A percentile compares a stretch with the other conserved stretches of the same genome.
Conservation (phyloP, 2,113 vertebrate genomes). For the Cyprinodon brontotheroides region DNA sequence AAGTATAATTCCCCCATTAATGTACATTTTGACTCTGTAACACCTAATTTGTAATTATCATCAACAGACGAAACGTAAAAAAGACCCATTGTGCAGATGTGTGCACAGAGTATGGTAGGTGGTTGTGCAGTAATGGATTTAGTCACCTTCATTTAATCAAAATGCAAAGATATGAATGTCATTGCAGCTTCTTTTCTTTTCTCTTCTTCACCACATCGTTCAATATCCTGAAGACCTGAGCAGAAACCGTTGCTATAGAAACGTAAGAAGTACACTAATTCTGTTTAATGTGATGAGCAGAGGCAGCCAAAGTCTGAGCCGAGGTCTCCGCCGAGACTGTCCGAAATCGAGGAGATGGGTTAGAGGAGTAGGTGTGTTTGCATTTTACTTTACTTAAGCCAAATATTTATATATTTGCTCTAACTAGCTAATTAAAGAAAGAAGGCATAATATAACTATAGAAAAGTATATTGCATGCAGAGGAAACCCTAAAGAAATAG, state of each 20-base stretch:
- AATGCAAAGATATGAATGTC: conserved; percentile 41
- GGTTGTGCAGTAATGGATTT: conserved; percentile 6
- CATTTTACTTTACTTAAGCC: neutral
- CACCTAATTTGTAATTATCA: neutral
- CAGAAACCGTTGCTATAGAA: conserved; percentile 76
- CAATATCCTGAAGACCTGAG: conserved; percentile 63
- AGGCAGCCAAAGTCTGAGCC: conserved; percentile 57
- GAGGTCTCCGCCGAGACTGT: conserved; percentile 39
- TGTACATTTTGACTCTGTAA: neutral
- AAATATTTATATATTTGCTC: conserved; percentile 4
- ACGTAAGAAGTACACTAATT: conserved; percentile 70
- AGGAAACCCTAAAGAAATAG: conserved; percentile 16
- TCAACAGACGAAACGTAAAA: neutral
- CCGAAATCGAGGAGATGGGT: conserved; percentile 20
- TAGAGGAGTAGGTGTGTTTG: conserved; percentile 2
- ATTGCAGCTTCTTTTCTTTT: conserved; percentile 35
- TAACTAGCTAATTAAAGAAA: neutral
- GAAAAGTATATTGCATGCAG: conserved; percentile 3
- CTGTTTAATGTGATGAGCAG: conserved; percentile 57
- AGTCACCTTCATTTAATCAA: conserved; percentile 27
- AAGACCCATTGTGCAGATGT: neutral
- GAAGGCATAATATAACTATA: conserved; percentile 3
- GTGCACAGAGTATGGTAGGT: neutral
- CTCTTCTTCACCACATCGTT: conserved; percentile 37
- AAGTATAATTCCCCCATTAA: neutral